Base-by-base conservation (phyloP, 2,113 vertebrate genomes). In the Chlamydotis undulata region DNA sequence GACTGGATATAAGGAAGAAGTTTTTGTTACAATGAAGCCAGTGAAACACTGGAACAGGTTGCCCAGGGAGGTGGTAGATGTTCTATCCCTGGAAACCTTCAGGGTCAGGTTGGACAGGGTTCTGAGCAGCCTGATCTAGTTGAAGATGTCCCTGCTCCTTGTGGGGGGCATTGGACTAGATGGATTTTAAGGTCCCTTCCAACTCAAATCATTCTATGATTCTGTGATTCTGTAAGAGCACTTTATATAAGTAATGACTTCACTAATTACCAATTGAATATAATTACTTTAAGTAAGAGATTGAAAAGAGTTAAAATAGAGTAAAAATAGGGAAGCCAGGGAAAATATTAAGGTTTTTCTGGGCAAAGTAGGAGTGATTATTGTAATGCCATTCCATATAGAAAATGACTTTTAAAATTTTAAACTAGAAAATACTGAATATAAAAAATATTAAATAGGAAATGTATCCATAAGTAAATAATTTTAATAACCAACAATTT, bases 311-410 rank as follows among this genome's bases (percentile, higher is more conserved):
- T 74, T 69, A 69, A 73, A 77, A 50, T 16, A 19, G 0, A 5
- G 5, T 64, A 29, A 77, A 87, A 90, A 69, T 21, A 9, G 21
- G 15, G 9, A 74, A 89, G 4, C 7, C 13, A 45, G 14, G 33
- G 25, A 81, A 76, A 80, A 73, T 6, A 2, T 15, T 57, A 22
- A 57, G 7, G 2, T 37, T 52, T 60, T 57, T 57, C 24, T 8
- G 14, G 9, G 25, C 41, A 41, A 6, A 84, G 21, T 37, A 7
- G 19, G 4, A 52, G 9, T 56, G 16, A 79, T 49, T 12, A 25
- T 14, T 39, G 4, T 33, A 35, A 7, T 23, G 64, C 9, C 7
- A 74, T 56, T 61, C 6, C 1, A 0, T 23, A 19, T 25, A 65
- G 19, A 78, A 87, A 69, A 43, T 1, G 3, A 9, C 6, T 69